A percentile compares a stretch with the other conserved stretches of the same genome.
Conservation (phyloP, 64 coral and sea anemone species). For the Porites australiensis region DNA sequence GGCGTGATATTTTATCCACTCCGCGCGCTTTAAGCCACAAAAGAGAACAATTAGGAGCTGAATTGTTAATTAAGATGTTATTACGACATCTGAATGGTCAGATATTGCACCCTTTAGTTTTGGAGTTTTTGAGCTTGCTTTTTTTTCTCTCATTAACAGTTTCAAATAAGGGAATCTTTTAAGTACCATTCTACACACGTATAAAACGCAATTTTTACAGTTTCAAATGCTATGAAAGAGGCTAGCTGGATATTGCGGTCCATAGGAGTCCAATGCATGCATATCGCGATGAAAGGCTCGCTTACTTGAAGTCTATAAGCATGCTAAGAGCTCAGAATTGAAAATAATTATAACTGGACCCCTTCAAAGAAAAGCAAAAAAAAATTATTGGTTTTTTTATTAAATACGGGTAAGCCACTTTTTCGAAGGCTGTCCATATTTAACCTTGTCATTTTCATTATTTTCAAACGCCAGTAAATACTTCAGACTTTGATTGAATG, state of each 20-base stretch:
- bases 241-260: neutral
- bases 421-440: neutral
- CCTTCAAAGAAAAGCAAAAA: too few species aligned
- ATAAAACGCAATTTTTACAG: too few species aligned
- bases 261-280: neutral
- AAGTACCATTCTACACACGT: too few species aligned
- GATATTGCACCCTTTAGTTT: conserved; percentile 30
- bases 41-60: conserved; percentile 8
- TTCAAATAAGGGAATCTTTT: too few species aligned
- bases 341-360: too few species aligned
- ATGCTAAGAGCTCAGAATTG: too few species aligned
- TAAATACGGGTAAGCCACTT: neutral
- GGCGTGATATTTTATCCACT: conserved; percentile 19
- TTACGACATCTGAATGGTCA: conserved; percentile 15
- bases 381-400: too few species aligned
- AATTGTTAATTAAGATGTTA: conserved; percentile 49
- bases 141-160: too few species aligned
- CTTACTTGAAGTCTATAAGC: neutral
- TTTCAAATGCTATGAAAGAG: too few species aligned
- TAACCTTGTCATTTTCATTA: neutral
- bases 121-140: neutral
- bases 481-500: conserved; percentile 16
- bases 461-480: conserved; percentile 21
- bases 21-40: conserved; percentile 1
- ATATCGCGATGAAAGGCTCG: neutral